Conservation (phyloP, 2,797 vertebrate genomes). For the Halcyon badia region DNA sequence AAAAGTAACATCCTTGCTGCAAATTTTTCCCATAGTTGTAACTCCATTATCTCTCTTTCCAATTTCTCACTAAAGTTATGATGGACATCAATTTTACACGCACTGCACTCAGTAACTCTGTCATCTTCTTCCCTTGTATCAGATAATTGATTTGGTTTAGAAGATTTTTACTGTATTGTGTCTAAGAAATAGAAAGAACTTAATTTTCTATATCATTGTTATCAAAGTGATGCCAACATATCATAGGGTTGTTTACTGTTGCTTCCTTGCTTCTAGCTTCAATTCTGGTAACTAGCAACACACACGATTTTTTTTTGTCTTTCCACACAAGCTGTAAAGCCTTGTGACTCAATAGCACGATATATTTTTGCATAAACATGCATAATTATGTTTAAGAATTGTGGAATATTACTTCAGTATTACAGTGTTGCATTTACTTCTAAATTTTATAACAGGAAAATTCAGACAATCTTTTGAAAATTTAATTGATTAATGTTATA, state of each 20-base stretch:
- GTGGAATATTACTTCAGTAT: not conserved
- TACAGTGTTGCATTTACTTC: not conserved
- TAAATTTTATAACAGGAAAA: not conserved
- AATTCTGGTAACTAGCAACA: not conserved
- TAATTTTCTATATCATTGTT: not conserved
- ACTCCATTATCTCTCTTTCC: conserved; percentile 5
- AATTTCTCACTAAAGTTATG: not conserved
- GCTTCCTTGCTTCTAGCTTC: not conserved
- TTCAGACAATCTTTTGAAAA: not conserved
- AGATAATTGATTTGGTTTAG: conserved; percentile 10
- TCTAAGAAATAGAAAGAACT: not conserved
- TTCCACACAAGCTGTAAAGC: not conserved
- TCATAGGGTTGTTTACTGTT: not conserved
- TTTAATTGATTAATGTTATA: not conserved
- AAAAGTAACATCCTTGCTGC: not conserved
- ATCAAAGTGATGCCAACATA: not conserved
- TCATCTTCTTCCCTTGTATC: not conserved
- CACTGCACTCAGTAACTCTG: not conserved
- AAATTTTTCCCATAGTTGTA: not conserved
- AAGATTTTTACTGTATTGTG: not conserved
- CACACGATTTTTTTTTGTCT: not conserved
- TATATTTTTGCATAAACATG: not conserved
- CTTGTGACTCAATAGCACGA: not conserved
- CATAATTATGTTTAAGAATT: not conserved
- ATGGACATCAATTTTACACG: not conserved